phyloP scores from a whole-genome alignment of 2,888 invertebrate species.

The Callimorpha dominula region DNA sequence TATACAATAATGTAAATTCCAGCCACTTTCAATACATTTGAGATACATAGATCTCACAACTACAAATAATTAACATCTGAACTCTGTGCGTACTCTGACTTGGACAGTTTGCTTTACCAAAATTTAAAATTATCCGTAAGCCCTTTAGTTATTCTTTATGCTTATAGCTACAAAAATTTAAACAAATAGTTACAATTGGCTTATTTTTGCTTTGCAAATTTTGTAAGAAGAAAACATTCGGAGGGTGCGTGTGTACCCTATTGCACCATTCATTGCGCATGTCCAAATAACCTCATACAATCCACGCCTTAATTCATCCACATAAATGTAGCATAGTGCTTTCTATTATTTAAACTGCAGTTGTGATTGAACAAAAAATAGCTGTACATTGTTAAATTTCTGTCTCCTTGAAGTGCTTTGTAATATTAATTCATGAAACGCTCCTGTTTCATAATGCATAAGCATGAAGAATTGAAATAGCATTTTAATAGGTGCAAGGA shows the following conservation, averaged over 20 bases:
- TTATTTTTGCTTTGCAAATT: not conserved
- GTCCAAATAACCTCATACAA: constrained; percentile 83
- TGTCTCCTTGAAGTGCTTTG: constrained; percentile 22
- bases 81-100: not conserved
- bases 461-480: constrained; percentile 35
- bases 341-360: constrained; percentile 57
- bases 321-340: constrained; percentile 67
- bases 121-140: not conserved
- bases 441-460: constrained; percentile 35
- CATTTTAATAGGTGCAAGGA: constrained; percentile 32
- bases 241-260: constrained; percentile 34
- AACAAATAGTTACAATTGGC: not conserved
- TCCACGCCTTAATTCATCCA: constrained; percentile 79
- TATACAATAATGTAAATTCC: constrained; percentile 9
- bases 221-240: constrained; percentile 2
- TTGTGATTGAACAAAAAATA: constrained; percentile 57
- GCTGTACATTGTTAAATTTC: constrained; percentile 41
- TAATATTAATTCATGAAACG: constrained; percentile 38
- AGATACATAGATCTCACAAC: not conserved
- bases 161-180: constrained; percentile 1
- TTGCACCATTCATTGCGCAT: constrained; percentile 70
- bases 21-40: not conserved
- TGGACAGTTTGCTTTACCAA: not conserved
- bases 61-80: not conserved
- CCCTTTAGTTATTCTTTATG: not conserved